phyloP scores from a whole-genome alignment of 2,888 invertebrate genomes.

The Hydriomena furcata region DNA sequence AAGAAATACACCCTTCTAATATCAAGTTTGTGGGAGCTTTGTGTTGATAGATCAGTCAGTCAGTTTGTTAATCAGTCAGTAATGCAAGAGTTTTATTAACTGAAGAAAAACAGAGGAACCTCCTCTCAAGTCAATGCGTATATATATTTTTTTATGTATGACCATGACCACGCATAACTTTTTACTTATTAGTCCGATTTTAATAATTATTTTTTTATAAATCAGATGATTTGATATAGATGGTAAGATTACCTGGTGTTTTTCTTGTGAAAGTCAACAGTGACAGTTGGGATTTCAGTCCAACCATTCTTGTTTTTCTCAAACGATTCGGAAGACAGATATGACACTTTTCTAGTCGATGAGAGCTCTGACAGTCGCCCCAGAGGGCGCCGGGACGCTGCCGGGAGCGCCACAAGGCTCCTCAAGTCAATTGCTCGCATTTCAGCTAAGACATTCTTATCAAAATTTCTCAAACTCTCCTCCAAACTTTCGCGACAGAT shows the following conservation, averaged over 20 bases:
- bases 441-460: conserved; percentile 69
- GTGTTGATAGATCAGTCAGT: no score
- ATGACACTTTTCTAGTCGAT: conserved; percentile 62
- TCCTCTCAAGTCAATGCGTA: no score
- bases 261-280: conserved; percentile 51
- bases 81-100: no score
- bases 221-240: no score
- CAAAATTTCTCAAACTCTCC: conserved; percentile 69
- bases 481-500: conserved; percentile 70
- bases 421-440: conserved; percentile 64
- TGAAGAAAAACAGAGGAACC: no score
- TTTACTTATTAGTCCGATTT: no score
- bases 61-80: no score
- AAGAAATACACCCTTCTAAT: no score
- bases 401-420: conserved; percentile 49
- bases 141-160: no score
- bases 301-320: conserved; percentile 75
- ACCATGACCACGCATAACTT: no score
- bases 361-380: conserved; percentile 41
- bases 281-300: conserved; percentile 49
- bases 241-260: conserved; percentile 42
- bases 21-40: no score
- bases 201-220: no score
- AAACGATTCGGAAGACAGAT: conserved; percentile 66
- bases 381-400: conserved; percentile 41